A percentile compares a stretch with the other conserved stretches of the same genome.
Evolutionary conservation across 1,140 invertebrate species (phyloP).

Genomic region (Rhynchophorus ferrugineus): DNA sequence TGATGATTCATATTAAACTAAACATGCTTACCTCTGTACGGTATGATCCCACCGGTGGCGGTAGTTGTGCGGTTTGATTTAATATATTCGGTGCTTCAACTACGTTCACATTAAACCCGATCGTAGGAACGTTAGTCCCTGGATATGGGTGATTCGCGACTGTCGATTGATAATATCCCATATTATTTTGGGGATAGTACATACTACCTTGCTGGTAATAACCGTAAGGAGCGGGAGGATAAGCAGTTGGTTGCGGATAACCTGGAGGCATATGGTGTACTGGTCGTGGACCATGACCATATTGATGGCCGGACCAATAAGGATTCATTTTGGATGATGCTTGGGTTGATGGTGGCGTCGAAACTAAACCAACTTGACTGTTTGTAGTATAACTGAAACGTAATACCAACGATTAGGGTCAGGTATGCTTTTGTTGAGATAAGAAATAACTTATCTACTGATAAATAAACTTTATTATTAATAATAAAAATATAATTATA

Average conservation of each 20-base stretch:
- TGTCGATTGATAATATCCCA: constrained; percentile 11
- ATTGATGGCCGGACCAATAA: constrained; percentile 12
- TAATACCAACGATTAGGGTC: background rate
- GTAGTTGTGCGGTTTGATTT: background rate
- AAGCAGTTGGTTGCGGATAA: constrained; percentile 5
- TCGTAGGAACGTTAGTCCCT: constrained; percentile 7
- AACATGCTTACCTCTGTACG: background rate
- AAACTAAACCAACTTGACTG: constrained; percentile 12
- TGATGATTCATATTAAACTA: too few relatives aligned
- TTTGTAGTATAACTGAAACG: constrained; percentile 19
- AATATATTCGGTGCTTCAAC: background rate
- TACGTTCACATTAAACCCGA: constrained; percentile 17
- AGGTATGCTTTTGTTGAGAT: background rate
- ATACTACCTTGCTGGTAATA: constrained; percentile 7
- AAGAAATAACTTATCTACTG: background rate
- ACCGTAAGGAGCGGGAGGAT: constrained; percentile 3
- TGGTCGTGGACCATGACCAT: constrained; percentile 3
- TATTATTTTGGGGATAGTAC: constrained; percentile 12
- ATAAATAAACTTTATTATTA: constrained; percentile 2
- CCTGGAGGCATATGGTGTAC: constrained; percentile 8
- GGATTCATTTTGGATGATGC: constrained; percentile 12
- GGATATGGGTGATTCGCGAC: constrained; percentile 7
- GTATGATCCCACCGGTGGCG: background rate
- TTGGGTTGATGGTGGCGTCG: constrained; percentile 1
- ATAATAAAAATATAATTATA: too few relatives aligned